Conservation (phyloP, 2,888 invertebrate species). For the Apamea sordens region DNA sequence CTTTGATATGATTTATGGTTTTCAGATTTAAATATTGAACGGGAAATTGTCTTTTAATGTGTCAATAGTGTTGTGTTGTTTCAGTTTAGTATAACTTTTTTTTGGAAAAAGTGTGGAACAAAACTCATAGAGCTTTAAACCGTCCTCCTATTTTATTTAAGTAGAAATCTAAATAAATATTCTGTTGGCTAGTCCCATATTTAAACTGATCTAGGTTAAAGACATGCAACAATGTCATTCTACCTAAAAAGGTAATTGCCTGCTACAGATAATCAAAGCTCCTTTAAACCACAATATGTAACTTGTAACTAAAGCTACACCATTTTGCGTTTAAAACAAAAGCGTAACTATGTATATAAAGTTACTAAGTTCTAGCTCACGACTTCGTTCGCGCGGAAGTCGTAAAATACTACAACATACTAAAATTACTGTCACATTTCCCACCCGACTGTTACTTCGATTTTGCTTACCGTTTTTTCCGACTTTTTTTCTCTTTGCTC, state of each 20-base stretch:
- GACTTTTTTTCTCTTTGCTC: not conserved
- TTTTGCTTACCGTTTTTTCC: not conserved
- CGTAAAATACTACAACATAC: not conserved
- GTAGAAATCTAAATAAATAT: not conserved
- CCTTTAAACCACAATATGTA: not conserved
- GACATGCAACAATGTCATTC: not conserved
- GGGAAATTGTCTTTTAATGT: constrained; percentile 10
- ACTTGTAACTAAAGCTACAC: not conserved
- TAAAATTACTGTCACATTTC: not conserved
- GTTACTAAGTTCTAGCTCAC: not conserved
- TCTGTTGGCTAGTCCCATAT: too few species aligned
- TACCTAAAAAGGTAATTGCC: not conserved
- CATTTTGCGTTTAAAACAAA: constrained; percentile 1
- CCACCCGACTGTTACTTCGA: not conserved
- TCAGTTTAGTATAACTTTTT: not conserved
- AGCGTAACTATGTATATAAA: not conserved
- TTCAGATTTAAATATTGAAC: constrained; percentile 20
- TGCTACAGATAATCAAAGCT: not conserved
- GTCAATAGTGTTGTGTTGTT: constrained; percentile 6
- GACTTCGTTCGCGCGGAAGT: not conserved
- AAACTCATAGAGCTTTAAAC: not conserved
- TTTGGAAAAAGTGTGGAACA: not conserved
- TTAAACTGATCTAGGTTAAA: not conserved
- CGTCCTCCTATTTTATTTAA: too few species aligned
- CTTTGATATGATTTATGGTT: constrained; percentile 38